Evolutionary conservation across 2,797 vertebrate genomes (phyloP), one percentile per base, ranked within the genome.

Genomic region (Sebastes itinus): DNA sequence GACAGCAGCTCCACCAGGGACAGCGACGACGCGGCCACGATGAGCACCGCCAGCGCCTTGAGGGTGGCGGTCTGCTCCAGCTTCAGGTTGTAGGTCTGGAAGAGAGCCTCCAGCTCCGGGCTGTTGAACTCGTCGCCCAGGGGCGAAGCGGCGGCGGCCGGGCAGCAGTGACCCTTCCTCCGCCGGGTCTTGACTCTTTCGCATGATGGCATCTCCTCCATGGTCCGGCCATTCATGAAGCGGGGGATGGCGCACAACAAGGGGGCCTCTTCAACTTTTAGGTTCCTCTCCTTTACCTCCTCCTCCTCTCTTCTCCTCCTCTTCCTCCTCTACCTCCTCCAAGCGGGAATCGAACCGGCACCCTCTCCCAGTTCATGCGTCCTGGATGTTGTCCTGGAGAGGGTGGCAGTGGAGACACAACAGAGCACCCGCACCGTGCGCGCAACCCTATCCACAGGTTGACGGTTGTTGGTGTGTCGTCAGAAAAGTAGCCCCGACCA

Each of bases 21-120:
- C 86, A 99, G 95, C 85, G 97, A 96, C 54, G 97, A 98, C 35
- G 97, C 97, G 80, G 97, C 97, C 82, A 97, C 94, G 82, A 98
- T 98, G 62, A 99, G 96, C 82, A 99, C 96, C 2, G 96, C 97
- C 87, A 99, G 97, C 69, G 97, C 98, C 87, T 98, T 98, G 67
- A 99, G 97, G 78, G 98, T 97, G 78, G 98, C 95, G 55, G 98
- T 99, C 95, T 99, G 98, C 92, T 99, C 98, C 88, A 98, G 96
- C 92, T 98, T 98, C 94, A 99, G 96, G 94, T 99, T 98, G 95
- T 99, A 99, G 96, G 94, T 98, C 91, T 98, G 97, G 92, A 99
- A 99, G 49, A 99, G 98, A 82, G 95, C 94, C 92, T 99, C 98
- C 87, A 99, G 97, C 94, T 99, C 98, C 78, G 96, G 97, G 96